Evolutionary conservation across 2,113 vertebrate genomes (phyloP).

Genomic region (Hylia prasina): DNA sequence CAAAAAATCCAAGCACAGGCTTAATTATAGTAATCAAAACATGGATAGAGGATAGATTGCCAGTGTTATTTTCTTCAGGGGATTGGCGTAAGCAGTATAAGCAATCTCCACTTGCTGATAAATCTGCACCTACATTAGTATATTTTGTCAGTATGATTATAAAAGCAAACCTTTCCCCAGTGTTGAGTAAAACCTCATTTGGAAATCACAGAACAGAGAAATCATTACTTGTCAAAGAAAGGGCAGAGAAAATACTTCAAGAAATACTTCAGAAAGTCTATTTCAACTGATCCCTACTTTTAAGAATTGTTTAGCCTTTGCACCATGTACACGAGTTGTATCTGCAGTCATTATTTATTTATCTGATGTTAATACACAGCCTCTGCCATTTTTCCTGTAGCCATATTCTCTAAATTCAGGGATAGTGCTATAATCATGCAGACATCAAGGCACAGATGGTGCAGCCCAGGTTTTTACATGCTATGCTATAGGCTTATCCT

Average conservation of each 20-base stretch:
- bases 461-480: not conserved
- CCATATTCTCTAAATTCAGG: not conserved
- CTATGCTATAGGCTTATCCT: not conserved
- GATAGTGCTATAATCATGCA: not conserved
- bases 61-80: not conserved
- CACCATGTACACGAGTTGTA: accelerated
- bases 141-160: not conserved
- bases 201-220: not conserved
- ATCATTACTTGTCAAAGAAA: not conserved
- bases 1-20: not conserved
- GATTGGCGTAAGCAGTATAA: not conserved
- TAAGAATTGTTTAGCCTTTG: not conserved
- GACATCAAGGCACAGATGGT: not conserved
- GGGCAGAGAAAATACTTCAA: not conserved
- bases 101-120: not conserved
- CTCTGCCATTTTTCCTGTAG: not conserved
- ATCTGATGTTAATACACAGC: not conserved
- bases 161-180: not conserved
- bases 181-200: not conserved
- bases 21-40: constrained; percentile 30
- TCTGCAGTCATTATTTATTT: not conserved
- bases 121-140: not conserved
- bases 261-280: too few species aligned
- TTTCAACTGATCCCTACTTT: not conserved
- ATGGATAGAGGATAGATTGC: not conserved